Evolutionary conservation across 2,113 vertebrate species (phyloP), one percentile per base, ranked within the genome.

Genomic region (Oreocharis arfaki): DNA sequence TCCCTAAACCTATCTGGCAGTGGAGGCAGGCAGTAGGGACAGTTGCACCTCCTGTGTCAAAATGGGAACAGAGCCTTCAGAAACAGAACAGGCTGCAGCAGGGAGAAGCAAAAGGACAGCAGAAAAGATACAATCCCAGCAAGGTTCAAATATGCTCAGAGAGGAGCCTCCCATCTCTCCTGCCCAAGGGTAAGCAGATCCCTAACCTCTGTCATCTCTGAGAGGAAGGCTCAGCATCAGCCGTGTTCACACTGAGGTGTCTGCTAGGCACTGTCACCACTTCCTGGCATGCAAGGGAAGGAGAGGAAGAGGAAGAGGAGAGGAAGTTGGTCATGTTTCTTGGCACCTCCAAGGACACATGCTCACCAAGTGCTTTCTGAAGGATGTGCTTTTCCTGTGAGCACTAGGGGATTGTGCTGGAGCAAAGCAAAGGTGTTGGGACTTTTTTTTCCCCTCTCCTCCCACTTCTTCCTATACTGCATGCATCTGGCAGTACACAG

Each of bases 381-480:
- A 74, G 77, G 60, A 37, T 6, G 7, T 11, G 2, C 22, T 37
- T 78, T 68, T 64, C 69, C 76, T 70, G 55, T 30, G 41, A 80
- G 28, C 83, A 57, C 59, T 35, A 67, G 27, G 16, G 39, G 39
- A 71, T 60, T 41, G 64, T 26, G 47, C 27, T 60, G 21, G 52
- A 52, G 17, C 57, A 83, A 53, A 86, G 63, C 52, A 71, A 75
- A 74, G 15, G 8, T 1, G 0, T 2, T 55, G 21, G 5, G 1
- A 2, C 12, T 23, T 16, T 35, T 32, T 9, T 6, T 11, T 2
- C 1, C 4, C 3, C 35, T n/a, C 30, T 26, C 21, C 18, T 73
- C 30, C 23, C 35, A 26, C 44, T 76, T 68, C 44, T n/a, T 60
- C 65, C 64, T 30, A 3, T 4, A 30, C 13, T 4, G 0, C 1